A percentile compares a stretch with the other conserved stretches of the same genome.
phyloP scores from a whole-genome alignment of 2,797 vertebrate genomes.

The Eupleurogrammus muticus region DNA sequence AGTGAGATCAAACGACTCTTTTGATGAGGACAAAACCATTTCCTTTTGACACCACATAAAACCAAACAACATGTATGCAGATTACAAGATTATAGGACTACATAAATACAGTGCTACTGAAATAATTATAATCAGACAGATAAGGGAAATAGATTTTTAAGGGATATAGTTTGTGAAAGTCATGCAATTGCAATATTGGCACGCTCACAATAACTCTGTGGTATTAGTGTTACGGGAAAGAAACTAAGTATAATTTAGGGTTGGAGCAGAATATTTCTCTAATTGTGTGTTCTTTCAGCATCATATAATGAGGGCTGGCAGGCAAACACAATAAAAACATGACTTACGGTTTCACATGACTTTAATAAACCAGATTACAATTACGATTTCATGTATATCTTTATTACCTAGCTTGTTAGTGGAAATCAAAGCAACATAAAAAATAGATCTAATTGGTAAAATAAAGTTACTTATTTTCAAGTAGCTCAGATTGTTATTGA shows the following conservation, averaged over 20 bases:
- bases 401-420: too few species aligned
- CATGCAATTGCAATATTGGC: constrained; percentile 40
- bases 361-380: constrained; percentile 3
- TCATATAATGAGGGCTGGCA: not conserved
- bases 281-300: constrained; percentile 11
- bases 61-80: constrained; percentile 69
- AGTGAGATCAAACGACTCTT: constrained; percentile 65
- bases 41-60: constrained; percentile 77
- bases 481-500: too few species aligned
- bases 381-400: not conserved
- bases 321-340: constrained; percentile 7
- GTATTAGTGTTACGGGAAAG: constrained; percentile 19
- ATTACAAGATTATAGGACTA: constrained; percentile 69
- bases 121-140: constrained; percentile 68
- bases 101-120: constrained; percentile 66
- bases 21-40: constrained; percentile 70
- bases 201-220: constrained; percentile 37
- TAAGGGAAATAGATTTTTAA: constrained; percentile 32
- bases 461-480: too few species aligned
- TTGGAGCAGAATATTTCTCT: constrained; percentile 2
- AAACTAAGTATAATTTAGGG: constrained; percentile 27
- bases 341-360: not conserved
- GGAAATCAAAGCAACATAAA: not conserved
- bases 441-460: too few species aligned
- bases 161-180: constrained; percentile 44